A percentile compares a stretch with the other conserved stretches of the same genome.
phyloP scores from a whole-genome alignment of 2,888 invertebrate genomes.

The Drosophila merina region DNA sequence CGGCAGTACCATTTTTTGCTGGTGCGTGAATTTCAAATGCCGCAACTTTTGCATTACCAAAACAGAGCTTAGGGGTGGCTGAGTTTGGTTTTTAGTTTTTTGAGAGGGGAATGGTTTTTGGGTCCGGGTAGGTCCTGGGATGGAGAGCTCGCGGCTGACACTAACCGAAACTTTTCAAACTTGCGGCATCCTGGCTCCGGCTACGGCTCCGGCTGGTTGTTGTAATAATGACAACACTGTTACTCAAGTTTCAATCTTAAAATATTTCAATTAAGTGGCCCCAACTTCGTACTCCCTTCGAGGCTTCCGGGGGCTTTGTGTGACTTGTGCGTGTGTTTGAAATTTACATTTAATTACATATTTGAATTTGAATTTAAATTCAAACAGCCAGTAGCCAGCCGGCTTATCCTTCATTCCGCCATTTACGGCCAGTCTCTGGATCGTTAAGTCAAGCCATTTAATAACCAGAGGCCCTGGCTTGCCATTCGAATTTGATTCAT shows the following conservation, averaged over 20 bases:
- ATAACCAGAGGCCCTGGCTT: conserved; percentile 21
- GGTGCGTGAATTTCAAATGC: conserved; percentile 52
- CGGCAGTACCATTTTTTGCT: conserved; percentile 39
- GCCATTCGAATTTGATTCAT: conserved; percentile 30
- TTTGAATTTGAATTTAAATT: conserved; percentile 57
- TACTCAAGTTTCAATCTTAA: conserved; percentile 77
- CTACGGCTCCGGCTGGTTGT: conserved; percentile 51
- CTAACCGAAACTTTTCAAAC: conserved; percentile 50
- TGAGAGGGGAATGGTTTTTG: neutral
- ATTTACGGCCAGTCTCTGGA: conserved; percentile 65
- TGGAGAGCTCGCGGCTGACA: conserved; percentile 40
- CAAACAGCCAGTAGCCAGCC: conserved; percentile 17
- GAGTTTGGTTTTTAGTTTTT: conserved; percentile 28
- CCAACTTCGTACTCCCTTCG: conserved; percentile 71
- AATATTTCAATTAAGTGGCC: conserved; percentile 82
- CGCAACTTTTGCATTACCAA: conserved; percentile 70
- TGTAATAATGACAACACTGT: conserved; percentile 67
- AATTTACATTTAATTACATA: conserved; percentile 79
- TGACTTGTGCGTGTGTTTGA: conserved; percentile 35
- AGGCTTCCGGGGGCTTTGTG: conserved; percentile 6
- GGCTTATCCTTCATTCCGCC: conserved; percentile 44
- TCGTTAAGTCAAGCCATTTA: conserved; percentile 71
- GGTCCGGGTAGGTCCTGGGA: conserved; percentile 9
- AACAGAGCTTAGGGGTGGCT: conserved; percentile 36
- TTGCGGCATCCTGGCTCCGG: conserved; percentile 16